A percentile compares a stretch with the other conserved stretches of the same genome.
phyloP scores from a whole-genome alignment of 2,113 vertebrate genomes.

The Pithys albifrons region DNA sequence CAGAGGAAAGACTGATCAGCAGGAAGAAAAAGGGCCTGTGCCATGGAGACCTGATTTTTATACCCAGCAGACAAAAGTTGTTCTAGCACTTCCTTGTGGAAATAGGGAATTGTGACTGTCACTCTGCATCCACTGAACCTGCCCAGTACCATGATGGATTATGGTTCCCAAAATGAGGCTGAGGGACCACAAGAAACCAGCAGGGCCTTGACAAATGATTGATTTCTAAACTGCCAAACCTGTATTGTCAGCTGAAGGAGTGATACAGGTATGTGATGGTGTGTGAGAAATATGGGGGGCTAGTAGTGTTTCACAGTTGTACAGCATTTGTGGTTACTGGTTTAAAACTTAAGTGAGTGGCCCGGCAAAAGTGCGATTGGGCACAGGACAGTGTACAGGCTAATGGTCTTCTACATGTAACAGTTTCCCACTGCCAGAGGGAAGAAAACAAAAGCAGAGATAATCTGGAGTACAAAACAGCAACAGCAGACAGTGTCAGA shows the following conservation, averaged over 20 bases:
- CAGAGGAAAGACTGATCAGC: not conserved
- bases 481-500: not conserved
- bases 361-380: not conserved
- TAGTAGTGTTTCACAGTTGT: not conserved
- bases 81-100: not conserved
- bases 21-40: not conserved
- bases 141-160: not conserved
- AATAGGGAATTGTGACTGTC: not conserved
- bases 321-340: not conserved
- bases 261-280: not conserved
- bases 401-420: not conserved
- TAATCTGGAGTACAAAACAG: not conserved
- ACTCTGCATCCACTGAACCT: not conserved
- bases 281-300: not conserved
- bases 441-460: not conserved
- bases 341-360: not conserved
- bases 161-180: not conserved
- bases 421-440: not conserved
- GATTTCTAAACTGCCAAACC: not conserved
- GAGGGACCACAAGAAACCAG: not conserved
- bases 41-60: not conserved
- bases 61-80: not conserved
- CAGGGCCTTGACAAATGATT: not conserved
- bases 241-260: not conserved
- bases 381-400: not conserved